These are phyloP conservation scores for Epistrophe grossulariae DNA, from an alignment of 2,888 invertebrate genomes.

Conservation along the genomic window DNA sequence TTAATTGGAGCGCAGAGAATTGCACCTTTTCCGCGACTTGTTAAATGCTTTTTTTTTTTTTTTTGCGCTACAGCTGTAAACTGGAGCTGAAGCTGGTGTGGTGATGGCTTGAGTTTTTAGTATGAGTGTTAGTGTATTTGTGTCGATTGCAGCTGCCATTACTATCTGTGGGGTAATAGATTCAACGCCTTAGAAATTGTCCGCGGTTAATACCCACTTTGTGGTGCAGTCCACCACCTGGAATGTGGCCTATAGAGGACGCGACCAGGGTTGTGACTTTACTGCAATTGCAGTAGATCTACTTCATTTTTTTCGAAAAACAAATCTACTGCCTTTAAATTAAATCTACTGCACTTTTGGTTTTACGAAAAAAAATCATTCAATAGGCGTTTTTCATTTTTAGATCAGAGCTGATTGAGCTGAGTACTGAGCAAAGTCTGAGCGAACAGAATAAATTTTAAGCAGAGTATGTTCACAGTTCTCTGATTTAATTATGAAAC, in stretches of 20 bases:
- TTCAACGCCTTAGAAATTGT: slow-evolving; percentile 72
- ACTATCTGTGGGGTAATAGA: slow-evolving; percentile 70
- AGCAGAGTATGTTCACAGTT: too few species aligned
- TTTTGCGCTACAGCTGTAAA: background rate
- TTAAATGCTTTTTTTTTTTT: slow-evolving; percentile 37
- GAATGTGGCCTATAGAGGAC: slow-evolving; percentile 56
- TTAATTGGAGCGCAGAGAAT: slow-evolving; percentile 75
- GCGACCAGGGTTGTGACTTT: too few species aligned
- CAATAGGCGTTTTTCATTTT: too few species aligned
- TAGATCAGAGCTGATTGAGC: too few species aligned
- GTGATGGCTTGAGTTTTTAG: background rate
- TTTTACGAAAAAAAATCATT: too few species aligned
- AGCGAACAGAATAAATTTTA: too few species aligned
- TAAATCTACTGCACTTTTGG: too few species aligned
- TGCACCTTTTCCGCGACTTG: slow-evolving; percentile 68
- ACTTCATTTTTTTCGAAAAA: too few species aligned
- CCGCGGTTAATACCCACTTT: slow-evolving; percentile 61
- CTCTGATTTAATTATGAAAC: too few species aligned
- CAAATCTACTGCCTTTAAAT: too few species aligned
- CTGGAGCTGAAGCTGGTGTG: background rate
- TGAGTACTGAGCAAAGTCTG: too few species aligned
- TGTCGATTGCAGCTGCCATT: slow-evolving; percentile 66
- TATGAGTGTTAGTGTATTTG: slow-evolving; percentile 10
- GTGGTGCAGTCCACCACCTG: slow-evolving; percentile 32
- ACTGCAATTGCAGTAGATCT: too few species aligned